Evolutionary conservation across 2,797 vertebrate genomes (phyloP), one percentile per base, ranked within the genome.

Genomic region (Acipenser oxyrinchus): DNA sequence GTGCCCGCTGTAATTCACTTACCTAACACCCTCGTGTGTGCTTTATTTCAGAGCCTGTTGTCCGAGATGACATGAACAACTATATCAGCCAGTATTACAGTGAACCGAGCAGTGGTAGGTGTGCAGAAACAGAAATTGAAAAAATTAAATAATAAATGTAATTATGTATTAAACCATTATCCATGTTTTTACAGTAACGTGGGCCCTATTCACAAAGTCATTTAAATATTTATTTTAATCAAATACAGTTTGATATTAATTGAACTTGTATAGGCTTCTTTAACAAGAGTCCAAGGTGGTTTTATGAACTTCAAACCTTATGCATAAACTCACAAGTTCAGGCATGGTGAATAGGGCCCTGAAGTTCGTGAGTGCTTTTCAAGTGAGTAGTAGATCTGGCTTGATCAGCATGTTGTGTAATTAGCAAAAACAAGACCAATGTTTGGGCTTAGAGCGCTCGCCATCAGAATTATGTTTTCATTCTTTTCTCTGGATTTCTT

Each of bases 61-160:
- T 81, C 68, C 90, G 93, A 72, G 97, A 99, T 8, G 94, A 96
- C 79, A 98, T 98, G 97, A 98, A 99, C 75, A 98, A 96, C 82
- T 99, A 98, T 77, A 93, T 98, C 85, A 95, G 94, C 64, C 94
- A 93, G 71, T 97, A 98, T 79, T 96, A 96, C 90, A 95, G 88
- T 0, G 96, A 97, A 74, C 91, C 93, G 49, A 97, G 94, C 87
- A 98, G 92, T 52, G 96, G 96, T 99, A 85, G 95, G 95, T 81
- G 63, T 49, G 18, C 2, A 37, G 23, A 37, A 37, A 37, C 4
- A 57, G 51, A 55, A 81, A 75, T 82, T 82, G 80, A 83, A 81
- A 66, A 71, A 37, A 37, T 37, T 0, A 37, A 37, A 37, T 37
- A 37, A 3, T 18, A 18, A 18, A 37, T 37, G 23, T 37, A 37